Evolutionary conservation across 2,888 invertebrate species (phyloP).

Genomic region (Torymus texanus): DNA sequence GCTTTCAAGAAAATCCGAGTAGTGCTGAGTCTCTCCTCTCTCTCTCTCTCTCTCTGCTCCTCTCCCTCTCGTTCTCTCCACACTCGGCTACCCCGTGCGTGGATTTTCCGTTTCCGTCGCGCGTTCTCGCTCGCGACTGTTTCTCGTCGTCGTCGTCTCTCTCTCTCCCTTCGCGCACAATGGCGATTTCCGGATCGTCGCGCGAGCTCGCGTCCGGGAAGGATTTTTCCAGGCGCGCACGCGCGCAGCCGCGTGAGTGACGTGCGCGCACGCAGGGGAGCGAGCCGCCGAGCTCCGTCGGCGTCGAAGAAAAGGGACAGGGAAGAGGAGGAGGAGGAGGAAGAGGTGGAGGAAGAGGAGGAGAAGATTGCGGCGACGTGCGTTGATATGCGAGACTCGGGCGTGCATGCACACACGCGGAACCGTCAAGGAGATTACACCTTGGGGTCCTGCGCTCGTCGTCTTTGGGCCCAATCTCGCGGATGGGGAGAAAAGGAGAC

Average conservation of each 20-base stretch:
- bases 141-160: constrained; percentile 28
- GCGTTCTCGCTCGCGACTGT: constrained; percentile 26
- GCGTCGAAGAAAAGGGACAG: constrained; percentile 16
- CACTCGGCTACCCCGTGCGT: not conserved
- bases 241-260: constrained; percentile 60
- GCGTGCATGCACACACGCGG: constrained; percentile 19
- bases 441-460: constrained; percentile 58
- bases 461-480: constrained; percentile 52
- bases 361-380: constrained; percentile 38
- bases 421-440: constrained; percentile 64
- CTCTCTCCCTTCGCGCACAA: constrained; percentile 56
- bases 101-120: constrained; percentile 35
- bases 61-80: not conserved
- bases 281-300: constrained; percentile 23
- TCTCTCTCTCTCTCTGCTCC: not conserved
- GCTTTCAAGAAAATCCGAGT: constrained; percentile 30
- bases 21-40: not conserved
- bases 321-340: constrained; percentile 36
- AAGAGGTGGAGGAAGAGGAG: not conserved
- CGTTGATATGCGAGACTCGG: not conserved
- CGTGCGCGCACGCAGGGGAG: constrained; percentile 11
- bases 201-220: constrained; percentile 60
- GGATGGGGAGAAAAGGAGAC: constrained; percentile 39
- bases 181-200: constrained; percentile 68
- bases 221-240: constrained; percentile 52